Evolutionary conservation across 2,888 invertebrate genomes (phyloP), one percentile per base, ranked within the genome.

Genomic region (Plebejus anna): DNA sequence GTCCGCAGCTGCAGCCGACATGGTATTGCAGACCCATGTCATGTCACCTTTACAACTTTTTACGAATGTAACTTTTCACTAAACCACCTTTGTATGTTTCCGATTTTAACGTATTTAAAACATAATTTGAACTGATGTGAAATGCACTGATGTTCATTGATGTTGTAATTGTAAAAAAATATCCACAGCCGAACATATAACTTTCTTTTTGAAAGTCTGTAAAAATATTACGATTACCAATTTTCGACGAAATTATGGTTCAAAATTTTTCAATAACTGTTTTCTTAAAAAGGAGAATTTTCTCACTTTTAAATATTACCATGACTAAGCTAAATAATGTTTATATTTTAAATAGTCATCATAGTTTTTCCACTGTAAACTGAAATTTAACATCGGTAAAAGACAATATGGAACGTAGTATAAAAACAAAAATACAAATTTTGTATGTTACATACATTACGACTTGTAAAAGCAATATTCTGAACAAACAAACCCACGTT

Each of bases 21-120:
- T n/a, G 42, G 42, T 42, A 71, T 71, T 71, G 42, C 38, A 71
- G 38, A 71, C 38, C 71, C 71, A n/a, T 42, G 71, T 70, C 70
- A 70, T 38, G 36, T 42, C 71, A 71, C n/a, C 71, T 71, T 71
- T 71, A 42, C 38, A 71, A 22, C 71, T 42, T 42, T 38, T 42
- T 71, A 13, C 22, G 4, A 42, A 71, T 71, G 11, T 71, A 11
- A 42, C 71, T 38, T 22, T 71, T 42, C n/a, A 38, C 7, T 7
- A 70, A 70, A 32, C 1, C 0, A 38, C 4, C 13, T n/a, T 6
- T 70, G 70, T 42, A 2, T 42, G 70, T 11, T 28, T 11, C 70
- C 13, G 5, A 59, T 59, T 59, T 59, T 13, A 4, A 7, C 32
- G 7, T 61, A 59, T 22, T 32, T 32, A 32, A 11, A 11, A 47